Percentiles rank a stretch among this genome's conserved stretches.
Evolutionary conservation across 2,888 invertebrate genomes (phyloP).

Genomic region (Stegophylla sp.): DNA sequence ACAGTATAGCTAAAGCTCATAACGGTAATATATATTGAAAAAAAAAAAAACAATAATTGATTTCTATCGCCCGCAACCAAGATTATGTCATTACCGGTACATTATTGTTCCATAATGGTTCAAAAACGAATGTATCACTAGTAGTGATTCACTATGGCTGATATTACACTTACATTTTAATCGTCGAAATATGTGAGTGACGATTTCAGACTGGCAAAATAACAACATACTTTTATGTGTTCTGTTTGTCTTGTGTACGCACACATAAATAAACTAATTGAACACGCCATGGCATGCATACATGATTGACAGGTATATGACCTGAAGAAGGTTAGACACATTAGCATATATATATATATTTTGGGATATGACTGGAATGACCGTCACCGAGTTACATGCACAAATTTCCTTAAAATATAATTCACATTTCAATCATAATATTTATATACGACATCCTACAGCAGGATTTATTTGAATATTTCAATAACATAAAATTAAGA

Average conservation of each 20-base stretch:
- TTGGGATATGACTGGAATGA: background rate
- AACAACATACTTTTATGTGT: constrained; percentile 8
- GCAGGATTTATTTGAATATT: no score
- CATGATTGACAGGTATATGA: constrained; percentile 41
- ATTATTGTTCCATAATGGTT: constrained; percentile 17
- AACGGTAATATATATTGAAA: constrained; percentile 18
- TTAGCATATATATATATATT: constrained; percentile 27
- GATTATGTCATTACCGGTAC: constrained; percentile 22
- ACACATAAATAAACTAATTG: constrained; percentile 4
- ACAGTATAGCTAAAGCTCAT: background rate
- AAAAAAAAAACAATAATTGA: constrained; percentile 8
- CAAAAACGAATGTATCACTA: no score
- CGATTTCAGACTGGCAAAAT: constrained; percentile 1
- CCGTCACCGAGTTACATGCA: background rate
- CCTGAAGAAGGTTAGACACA: constrained; percentile 42
- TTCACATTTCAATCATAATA: no score
- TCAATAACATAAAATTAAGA: no score
- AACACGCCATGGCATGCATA: constrained; percentile 29
- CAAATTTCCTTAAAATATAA: background rate
- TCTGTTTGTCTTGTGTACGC: constrained; percentile 17
- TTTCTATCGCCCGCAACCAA: constrained; percentile 10
- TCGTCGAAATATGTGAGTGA: background rate
- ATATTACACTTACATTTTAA: background rate
- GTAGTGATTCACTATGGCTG: background rate
- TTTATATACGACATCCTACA: no score